Evolutionary conservation across 2,797 vertebrate genomes (phyloP).

Genomic region (Xenentodon cancila): DNA sequence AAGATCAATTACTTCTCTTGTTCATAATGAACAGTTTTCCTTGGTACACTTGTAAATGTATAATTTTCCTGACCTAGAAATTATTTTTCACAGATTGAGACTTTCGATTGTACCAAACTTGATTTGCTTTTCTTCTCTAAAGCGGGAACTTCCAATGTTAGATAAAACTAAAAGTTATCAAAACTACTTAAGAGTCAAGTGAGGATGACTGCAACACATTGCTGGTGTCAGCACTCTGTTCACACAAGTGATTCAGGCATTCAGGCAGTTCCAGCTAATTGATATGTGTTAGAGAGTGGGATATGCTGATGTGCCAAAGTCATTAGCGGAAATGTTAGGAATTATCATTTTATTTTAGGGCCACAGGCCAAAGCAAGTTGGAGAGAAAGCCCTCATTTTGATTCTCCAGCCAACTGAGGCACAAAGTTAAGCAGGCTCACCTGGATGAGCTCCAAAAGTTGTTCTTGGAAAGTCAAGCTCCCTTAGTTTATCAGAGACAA

Average conservation of each 20-base stretch:
- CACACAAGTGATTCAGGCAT: conserved; percentile 45
- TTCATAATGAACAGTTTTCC: no score
- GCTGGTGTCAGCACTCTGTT: conserved; percentile 65
- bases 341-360: conserved; percentile 72
- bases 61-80: no score
- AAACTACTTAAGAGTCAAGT: conserved; percentile 45
- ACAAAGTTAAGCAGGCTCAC: conserved; percentile 53
- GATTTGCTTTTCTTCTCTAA: no score
- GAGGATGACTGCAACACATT: conserved; percentile 35
- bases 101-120: no score
- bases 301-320: conserved; percentile 70
- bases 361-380: conserved; percentile 53
- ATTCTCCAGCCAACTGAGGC: conserved; percentile 54
- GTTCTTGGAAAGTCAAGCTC: conserved; percentile 56
- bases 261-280: conserved; percentile 63
- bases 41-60: no score
- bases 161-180: conserved; percentile 29
- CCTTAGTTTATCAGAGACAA: conserved; percentile 65
- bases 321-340: conserved; percentile 73
- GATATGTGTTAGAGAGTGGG: conserved; percentile 66
- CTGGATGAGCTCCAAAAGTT: conserved; percentile 61
- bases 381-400: conserved; percentile 32
- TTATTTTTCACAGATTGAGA: no score
- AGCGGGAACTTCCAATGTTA: conserved; percentile 47
- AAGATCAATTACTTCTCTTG: no score